Evolutionary conservation across 1,140 invertebrate species (phyloP).

Genomic region (Danaus plexippus): DNA sequence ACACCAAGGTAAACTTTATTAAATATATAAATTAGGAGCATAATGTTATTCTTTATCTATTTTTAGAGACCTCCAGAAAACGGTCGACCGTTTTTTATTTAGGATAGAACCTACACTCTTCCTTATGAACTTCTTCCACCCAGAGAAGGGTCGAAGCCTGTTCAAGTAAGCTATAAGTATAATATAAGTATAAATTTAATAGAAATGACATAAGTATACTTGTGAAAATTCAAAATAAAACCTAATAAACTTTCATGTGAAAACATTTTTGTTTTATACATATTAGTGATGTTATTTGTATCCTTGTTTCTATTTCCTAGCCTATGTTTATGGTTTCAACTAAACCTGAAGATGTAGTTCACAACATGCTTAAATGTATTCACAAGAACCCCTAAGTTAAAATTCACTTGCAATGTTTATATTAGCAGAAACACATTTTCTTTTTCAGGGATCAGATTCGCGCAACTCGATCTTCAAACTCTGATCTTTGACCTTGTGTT

Average conservation of each 20-base stretch:
- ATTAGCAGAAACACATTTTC: not conserved
- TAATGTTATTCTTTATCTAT: too few relatives aligned
- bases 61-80: slow-evolving; percentile 30
- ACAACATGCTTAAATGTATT: slow-evolving; percentile 55
- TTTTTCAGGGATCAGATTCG: slow-evolving; percentile 61
- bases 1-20: too few relatives aligned
- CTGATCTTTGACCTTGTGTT: slow-evolving; percentile 43
- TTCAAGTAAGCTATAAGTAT: slow-evolving; percentile 35
- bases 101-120: slow-evolving; percentile 67
- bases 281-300: too few relatives aligned
- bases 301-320: not conserved
- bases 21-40: too few relatives aligned
- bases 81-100: slow-evolving; percentile 64
- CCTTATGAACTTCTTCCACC: too few relatives aligned
- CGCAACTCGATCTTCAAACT: slow-evolving; percentile 61
- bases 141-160: slow-evolving; percentile 40
- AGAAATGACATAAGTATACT: too few relatives aligned
- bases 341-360: slow-evolving; percentile 39
- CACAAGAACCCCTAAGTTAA: slow-evolving; percentile 68
- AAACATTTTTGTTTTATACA: too few relatives aligned
- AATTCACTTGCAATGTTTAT: not conserved
- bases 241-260: too few relatives aligned
- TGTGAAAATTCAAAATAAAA: too few relatives aligned
- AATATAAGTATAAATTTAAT: too few relatives aligned
- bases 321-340: slow-evolving; percentile 12